These are phyloP conservation scores for Apis dorsata DNA, from an alignment of 1,140 invertebrate species.

Conservation along the genomic window DNA sequence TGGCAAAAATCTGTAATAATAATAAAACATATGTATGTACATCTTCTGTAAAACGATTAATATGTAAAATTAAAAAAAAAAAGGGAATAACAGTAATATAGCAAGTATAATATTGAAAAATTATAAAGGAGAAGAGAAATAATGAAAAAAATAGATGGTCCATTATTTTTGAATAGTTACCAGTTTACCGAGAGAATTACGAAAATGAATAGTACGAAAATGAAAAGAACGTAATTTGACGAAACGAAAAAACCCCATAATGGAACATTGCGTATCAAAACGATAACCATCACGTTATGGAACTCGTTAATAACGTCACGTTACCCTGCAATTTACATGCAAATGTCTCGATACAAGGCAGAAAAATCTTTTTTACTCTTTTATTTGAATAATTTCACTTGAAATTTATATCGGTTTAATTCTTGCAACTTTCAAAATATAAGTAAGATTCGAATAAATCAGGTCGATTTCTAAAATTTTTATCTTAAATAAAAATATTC, in stretches of 20 bases:
- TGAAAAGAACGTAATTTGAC: constrained; percentile 1
- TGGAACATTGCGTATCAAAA: constrained; percentile 27
- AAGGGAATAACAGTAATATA: neutral
- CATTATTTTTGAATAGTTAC: neutral
- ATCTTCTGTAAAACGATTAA: neutral
- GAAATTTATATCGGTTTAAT: constrained; percentile 4
- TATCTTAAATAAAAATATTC: neutral
- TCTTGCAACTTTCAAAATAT: neutral
- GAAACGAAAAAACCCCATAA: constrained; percentile 10
- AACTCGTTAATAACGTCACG: constrained; percentile 29
- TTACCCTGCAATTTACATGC: constrained; percentile 39
- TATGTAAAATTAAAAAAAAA: neutral
- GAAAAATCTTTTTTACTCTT: constrained; percentile 19
- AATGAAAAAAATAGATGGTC: neutral
- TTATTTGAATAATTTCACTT: constrained; percentile 3
- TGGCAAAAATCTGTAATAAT: neutral
- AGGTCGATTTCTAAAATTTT: neutral
- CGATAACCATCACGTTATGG: constrained; percentile 28
- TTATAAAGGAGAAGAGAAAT: neutral
- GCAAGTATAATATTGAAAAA: neutral
- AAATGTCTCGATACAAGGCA: constrained; percentile 35
- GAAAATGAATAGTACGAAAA: constrained; percentile 9
- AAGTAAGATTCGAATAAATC: neutral
- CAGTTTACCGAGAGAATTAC: neutral
- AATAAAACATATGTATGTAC: neutral